phyloP scores from a whole-genome alignment of 53 echinoderm and acorn worm species.

The Arbacia lixula region DNA sequence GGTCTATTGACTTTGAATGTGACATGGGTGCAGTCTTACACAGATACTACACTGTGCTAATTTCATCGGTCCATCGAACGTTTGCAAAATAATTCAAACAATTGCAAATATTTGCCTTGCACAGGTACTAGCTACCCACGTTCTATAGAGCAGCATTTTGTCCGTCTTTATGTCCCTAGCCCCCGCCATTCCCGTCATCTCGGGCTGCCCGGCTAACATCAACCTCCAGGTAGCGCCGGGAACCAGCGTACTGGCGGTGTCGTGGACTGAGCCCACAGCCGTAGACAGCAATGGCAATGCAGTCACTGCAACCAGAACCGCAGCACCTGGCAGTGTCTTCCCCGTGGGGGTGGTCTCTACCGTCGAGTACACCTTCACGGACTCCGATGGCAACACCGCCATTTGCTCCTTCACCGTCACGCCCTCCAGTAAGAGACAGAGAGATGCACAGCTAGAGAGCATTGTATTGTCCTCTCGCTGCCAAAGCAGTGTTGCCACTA shows the following conservation, averaged over 20 bases:
- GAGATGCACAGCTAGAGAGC: too few species aligned
- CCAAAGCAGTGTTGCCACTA: too few species aligned
- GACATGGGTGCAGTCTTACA: too few species aligned
- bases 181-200: constrained; percentile 26
- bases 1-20: too few species aligned
- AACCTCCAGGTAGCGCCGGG: constrained; percentile 2
- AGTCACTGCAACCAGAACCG: constrained; percentile 24
- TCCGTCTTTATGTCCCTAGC: too few species aligned
- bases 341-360: neutral
- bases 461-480: too few species aligned
- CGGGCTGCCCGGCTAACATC: constrained; percentile 22
- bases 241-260: constrained; percentile 6
- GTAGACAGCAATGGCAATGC: constrained; percentile 26
- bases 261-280: constrained; percentile 50
- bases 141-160: too few species aligned
- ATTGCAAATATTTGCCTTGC: too few species aligned
- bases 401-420: constrained; percentile 31
- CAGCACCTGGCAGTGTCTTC: constrained; percentile 27
- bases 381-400: constrained; percentile 42
- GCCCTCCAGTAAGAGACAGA: constrained; percentile 19
- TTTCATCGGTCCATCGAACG: too few species aligned
- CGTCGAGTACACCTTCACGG: constrained; percentile 39
- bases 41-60: too few species aligned
- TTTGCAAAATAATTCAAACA: too few species aligned
- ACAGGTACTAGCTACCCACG: too few species aligned